Base-by-base conservation (phyloP, 35 echinoderm and acorn worm genomes). In the Eucidaris tribuloides region DNA sequence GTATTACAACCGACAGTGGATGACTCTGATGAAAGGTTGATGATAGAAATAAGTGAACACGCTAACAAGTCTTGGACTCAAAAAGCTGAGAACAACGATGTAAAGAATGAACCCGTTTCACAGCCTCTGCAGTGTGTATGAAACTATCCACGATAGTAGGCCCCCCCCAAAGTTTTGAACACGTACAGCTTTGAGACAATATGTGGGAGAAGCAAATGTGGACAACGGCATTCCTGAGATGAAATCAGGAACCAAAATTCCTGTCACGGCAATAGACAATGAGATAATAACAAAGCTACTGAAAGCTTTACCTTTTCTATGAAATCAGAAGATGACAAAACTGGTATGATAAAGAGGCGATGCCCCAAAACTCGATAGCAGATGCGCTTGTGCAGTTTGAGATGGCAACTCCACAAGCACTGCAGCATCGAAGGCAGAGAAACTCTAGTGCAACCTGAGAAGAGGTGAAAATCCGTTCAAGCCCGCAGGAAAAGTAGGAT, bases 401-500 rank as follows among this genome's bases (percentile, higher is more conserved):
- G 42, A 46, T 80, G 29, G 77, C 33, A 58, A 80, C 46, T 86
- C 70, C 20, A 77, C 19, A 19, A 61, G 36, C 40, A 86, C 71
- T 79, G 44, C 31, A 41, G 74, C 33, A 31, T 65, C 33, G 58
- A 60, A 25, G 78, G 40, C 5, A 62, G 59, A 22, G 62, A 85
- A 19, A 54, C n/a, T n/a, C n/a, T n/a, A n/a, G n/a, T n/a, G n/a
- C n/a, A 58, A n/a, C 36, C 32, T 27, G 80, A 89, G 25, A 64
- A 68, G 22, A 33, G 22, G 7, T 62, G 81, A 33, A 40, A 55
- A 7, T 24, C 3, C 44, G 7, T 42, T 28, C 27, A 52, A 45
- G 70, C n/a, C n/a, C 42, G 60, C 30, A 13, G 33, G 58, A 44
- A 46, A 77, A 89, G 49, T n/a, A 82, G 35, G 48, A 58, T 28